These are phyloP conservation scores for Protaetia brevitarsis DNA, from an alignment of 1,140 invertebrate genomes.

Conservation along the genomic window DNA sequence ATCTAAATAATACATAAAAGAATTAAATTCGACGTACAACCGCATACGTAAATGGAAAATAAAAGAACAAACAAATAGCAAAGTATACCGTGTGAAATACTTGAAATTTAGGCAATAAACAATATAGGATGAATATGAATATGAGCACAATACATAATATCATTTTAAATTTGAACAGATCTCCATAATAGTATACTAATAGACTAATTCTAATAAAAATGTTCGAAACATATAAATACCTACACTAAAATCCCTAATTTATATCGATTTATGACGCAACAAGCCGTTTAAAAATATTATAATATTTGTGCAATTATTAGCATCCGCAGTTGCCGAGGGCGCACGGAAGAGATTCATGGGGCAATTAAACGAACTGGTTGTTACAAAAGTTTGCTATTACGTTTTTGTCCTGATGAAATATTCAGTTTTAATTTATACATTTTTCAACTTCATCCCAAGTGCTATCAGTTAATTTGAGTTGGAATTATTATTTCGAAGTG, in stretches of 20 bases:
- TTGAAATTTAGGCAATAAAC: too few species aligned
- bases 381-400: constrained; percentile 14
- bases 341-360: background rate
- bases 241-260: background rate
- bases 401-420: background rate
- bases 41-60: too few species aligned
- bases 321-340: background rate
- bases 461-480: background rate
- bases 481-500: constrained; percentile 3
- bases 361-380: background rate
- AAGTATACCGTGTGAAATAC: too few species aligned
- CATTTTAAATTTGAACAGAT: background rate
- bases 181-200: background rate
- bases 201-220: too few species aligned
- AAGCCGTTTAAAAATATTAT: constrained; percentile 8
- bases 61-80: too few species aligned
- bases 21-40: too few species aligned
- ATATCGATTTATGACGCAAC: background rate
- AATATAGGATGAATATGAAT: too few species aligned
- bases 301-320: background rate
- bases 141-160: background rate
- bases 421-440: constrained; percentile 2
- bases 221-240: background rate
- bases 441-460: background rate
- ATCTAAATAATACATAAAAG: too few species aligned